phyloP scores from a whole-genome alignment of 1,140 invertebrate genomes.

The Hirudo medicinalis region DNA sequence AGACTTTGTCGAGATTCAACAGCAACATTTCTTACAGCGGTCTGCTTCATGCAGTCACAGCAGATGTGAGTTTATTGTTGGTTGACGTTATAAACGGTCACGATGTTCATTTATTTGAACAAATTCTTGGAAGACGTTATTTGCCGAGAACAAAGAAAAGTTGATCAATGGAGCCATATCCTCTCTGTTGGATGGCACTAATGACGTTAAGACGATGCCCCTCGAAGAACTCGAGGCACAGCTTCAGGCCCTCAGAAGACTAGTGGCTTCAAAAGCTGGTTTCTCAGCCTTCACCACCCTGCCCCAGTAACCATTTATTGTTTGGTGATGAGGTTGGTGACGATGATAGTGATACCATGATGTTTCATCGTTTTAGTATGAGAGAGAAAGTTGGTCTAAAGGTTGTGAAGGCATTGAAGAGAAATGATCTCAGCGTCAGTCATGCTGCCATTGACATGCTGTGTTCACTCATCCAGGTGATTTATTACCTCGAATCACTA shows the following conservation, averaged over 20 bases:
- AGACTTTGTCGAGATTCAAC: conserved; percentile 76
- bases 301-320: conserved; percentile 46
- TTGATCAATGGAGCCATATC: conserved; percentile 68
- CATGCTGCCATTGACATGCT: conserved; percentile 93
- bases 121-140: conserved; percentile 58
- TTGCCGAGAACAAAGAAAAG: conserved; percentile 97
- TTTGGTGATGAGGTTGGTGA: conserved; percentile 16
- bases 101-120: neutral
- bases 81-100: neutral
- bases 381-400: conserved; percentile 83
- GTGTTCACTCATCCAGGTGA: conserved; percentile 81
- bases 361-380: conserved; percentile 49
- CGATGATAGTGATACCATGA: too few species aligned
- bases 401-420: conserved; percentile 75
- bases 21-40: conserved; percentile 95
- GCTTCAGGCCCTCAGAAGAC: conserved; percentile 78
- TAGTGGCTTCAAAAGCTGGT: conserved; percentile 92
- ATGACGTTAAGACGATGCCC: conserved; percentile 49
- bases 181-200: conserved; percentile 57
- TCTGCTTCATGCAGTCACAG: conserved; percentile 81
- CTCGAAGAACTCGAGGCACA: conserved; percentile 59
- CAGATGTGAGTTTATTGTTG: conserved; percentile 62
- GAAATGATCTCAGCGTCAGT: conserved; percentile 74
- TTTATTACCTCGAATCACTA: neutral
- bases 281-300: conserved; percentile 87